Evolutionary conservation across 2,113 vertebrate species (phyloP).

Genomic region (Athene noctua): DNA sequence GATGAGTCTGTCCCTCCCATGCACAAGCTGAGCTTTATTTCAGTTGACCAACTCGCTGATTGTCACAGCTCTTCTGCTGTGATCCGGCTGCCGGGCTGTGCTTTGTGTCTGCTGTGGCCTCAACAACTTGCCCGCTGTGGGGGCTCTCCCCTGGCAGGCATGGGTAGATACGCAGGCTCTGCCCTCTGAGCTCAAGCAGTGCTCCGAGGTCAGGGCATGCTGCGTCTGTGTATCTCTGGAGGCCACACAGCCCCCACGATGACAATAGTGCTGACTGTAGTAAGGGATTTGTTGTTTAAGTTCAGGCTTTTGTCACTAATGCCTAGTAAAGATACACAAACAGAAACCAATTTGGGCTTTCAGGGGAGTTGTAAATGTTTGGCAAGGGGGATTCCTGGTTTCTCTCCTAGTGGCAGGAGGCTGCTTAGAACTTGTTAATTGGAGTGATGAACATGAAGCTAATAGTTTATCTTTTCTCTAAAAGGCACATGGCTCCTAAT

Average conservation of each 20-base stretch:
- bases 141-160: background rate
- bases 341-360: background rate
- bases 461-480: background rate
- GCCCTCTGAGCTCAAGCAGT: background rate
- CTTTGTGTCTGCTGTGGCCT: background rate
- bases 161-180: fast-evolving
- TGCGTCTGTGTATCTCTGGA: background rate
- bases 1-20: background rate
- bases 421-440: background rate
- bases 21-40: background rate
- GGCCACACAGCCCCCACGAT: background rate
- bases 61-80: background rate
- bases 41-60: background rate
- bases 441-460: background rate
- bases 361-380: background rate
- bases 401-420: background rate
- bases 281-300: background rate
- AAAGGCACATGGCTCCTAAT: background rate
- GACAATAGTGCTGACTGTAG: background rate
- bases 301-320: background rate
- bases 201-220: background rate
- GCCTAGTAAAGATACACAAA: background rate
- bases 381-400: background rate
- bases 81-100: background rate
- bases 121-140: fast-evolving